These are phyloP conservation scores for Dromiciops gliroides DNA, from an alignment of 2,113 vertebrate species.

Conservation along the genomic window DNA sequence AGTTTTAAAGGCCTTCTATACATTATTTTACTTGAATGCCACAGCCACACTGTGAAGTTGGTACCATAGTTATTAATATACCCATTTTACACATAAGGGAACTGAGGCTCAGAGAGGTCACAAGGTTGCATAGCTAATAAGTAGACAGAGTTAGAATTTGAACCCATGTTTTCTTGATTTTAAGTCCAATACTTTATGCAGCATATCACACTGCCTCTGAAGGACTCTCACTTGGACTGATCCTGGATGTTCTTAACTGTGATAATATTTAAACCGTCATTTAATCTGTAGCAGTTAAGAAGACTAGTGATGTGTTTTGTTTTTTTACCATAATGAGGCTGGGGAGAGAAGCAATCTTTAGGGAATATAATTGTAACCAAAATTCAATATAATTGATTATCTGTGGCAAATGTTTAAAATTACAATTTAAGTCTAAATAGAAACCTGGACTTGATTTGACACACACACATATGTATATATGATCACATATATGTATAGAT, in stretches of 20 bases:
- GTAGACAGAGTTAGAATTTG: background rate
- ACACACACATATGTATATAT: no score
- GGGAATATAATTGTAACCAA: background rate
- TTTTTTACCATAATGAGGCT: background rate
- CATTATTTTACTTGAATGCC: no score
- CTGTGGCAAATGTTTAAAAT: slow-evolving; percentile 44
- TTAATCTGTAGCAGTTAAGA: slow-evolving; percentile 22
- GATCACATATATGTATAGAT: no score
- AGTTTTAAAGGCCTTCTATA: no score
- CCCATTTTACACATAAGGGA: no score
- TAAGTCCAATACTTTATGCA: background rate
- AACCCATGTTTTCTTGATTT: background rate
- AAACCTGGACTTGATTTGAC: slow-evolving; percentile 10
- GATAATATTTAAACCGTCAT: slow-evolving; percentile 20
- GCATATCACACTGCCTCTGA: no score
- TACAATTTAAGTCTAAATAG: background rate
- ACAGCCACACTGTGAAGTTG: no score
- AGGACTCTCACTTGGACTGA: no score
- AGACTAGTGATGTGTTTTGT: slow-evolving; percentile 8
- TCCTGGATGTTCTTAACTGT: no score
- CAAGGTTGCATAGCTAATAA: no score
- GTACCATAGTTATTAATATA: no score
- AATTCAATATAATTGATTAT: background rate
- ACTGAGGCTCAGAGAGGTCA: no score
- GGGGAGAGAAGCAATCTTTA: background rate